Percentiles rank a stretch among this genome's conserved stretches.
phyloP scores from a whole-genome alignment of 2,888 invertebrate genomes.

The Automeris io region DNA sequence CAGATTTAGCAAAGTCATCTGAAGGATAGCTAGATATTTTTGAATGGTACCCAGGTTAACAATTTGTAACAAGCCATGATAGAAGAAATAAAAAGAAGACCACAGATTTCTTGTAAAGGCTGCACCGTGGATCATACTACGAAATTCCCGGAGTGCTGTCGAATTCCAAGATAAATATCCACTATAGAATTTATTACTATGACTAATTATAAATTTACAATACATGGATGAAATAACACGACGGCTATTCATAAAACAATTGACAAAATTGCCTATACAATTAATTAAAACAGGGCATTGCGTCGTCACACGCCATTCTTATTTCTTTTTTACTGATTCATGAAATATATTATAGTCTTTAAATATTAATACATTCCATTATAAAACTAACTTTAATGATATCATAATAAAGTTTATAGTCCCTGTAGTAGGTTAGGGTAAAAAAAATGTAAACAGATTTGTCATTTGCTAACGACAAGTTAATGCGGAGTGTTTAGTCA shows the following conservation, averaged over 20 bases:
- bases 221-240: slow-evolving; percentile 5
- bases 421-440: background rate
- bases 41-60: too few species aligned
- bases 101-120: too few species aligned
- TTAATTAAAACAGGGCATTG: slow-evolving; percentile 54
- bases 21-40: too few species aligned
- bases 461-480: slow-evolving; percentile 72
- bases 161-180: too few species aligned
- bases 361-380: background rate
- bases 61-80: too few species aligned
- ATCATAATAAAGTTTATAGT: background rate
- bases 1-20: too few species aligned
- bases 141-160: too few species aligned
- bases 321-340: slow-evolving; percentile 1
- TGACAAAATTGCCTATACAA: slow-evolving; percentile 51
- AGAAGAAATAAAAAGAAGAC: too few species aligned
- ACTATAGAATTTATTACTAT: too few species aligned
- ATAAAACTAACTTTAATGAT: background rate
- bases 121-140: too few species aligned
- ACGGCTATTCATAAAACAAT: slow-evolving; percentile 52
- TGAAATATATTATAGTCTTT: background rate
- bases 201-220: too few species aligned
- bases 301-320: slow-evolving; percentile 40
- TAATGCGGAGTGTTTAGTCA: slow-evolving; percentile 71
- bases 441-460: slow-evolving; percentile 16